phyloP scores from a whole-genome alignment of 1,140 invertebrate genomes.

The Achatina immaculata region DNA sequence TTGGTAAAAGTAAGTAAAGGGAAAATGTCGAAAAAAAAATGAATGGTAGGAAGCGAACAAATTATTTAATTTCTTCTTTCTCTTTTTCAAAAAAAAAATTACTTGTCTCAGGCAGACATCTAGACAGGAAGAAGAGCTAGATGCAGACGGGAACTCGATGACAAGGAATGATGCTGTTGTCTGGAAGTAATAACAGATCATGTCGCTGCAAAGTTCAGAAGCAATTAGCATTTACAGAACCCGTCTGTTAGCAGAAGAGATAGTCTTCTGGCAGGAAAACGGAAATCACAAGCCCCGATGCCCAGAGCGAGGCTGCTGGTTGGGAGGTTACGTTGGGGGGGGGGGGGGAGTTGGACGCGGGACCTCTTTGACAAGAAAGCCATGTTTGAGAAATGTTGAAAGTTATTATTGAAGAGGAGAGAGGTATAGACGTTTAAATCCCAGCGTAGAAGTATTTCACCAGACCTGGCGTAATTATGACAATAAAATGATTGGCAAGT shows the following conservation, averaged over 20 bases:
- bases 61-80: too few species aligned
- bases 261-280: not conserved
- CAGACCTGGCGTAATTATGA: too few species aligned
- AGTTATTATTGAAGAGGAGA: not conserved
- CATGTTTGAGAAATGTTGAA: not conserved
- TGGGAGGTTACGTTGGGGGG: not conserved
- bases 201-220: not conserved
- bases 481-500: too few species aligned
- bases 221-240: slow-evolving; percentile 5
- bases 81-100: too few species aligned
- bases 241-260: not conserved
- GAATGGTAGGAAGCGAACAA: too few species aligned
- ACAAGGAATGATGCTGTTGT: slow-evolving; percentile 3
- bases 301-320: not conserved
- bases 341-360: not conserved
- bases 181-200: slow-evolving; percentile 7
- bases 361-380: not conserved
- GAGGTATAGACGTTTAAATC: too few species aligned
- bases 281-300: not conserved
- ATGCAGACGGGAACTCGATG: not conserved
- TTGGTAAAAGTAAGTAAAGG: too few species aligned
- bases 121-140: not conserved
- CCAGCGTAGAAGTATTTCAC: too few species aligned
- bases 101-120: not conserved
- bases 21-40: too few species aligned